Base-by-base conservation (phyloP, 2,888 invertebrate genomes). In the Clivina fossor region DNA sequence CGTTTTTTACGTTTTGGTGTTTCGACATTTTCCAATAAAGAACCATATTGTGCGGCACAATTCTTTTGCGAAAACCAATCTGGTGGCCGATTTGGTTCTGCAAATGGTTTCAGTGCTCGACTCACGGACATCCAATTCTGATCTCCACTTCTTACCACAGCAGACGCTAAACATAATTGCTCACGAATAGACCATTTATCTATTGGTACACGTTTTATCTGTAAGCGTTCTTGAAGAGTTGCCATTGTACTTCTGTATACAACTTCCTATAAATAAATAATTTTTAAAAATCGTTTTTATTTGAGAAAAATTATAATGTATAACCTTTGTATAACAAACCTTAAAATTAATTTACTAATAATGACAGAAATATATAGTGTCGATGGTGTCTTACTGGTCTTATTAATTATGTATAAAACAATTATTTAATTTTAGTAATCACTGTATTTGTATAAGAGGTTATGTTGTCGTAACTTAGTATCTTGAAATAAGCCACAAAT, bases 61-160 rank as follows among this genome's bases (percentile, higher is more conserved):
- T 86, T 86, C 72, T 88, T 90, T 68, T 91, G 92, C 0, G 92
- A 92, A 69, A 93, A 94, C 93, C 90, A 94, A 68, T 90, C 94
- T 0, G 79, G 74, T 0, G 87, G 90, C 56, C 90, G 77, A 63
- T 84, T 85, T 37, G 86, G 77, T 63, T 91, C 90, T 9, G 84
- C 84, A 62, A 88, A 85, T 9, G 88, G 82, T 75, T 88, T 88
- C 7, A 93, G 72, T 0, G 88, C 82, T 30, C 91, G 77, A 41
- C 90, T 90, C 1, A 93, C 92, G 1, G 91, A 86, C 79, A 90
- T 85, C 93, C 93, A 93, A 73, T 95, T 91, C 71, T 92, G 92
- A 70, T 93, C 93, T 0, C 93, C 93, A 66, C 87, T 89, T 67
- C 88, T 79, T 32, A 86, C 76, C 7, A 95, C 89, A 1, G 93